A percentile compares a stretch with the other conserved stretches of the same genome.
Conservation (phyloP, 1,140 invertebrate species). For the Drosophila asahinai region DNA sequence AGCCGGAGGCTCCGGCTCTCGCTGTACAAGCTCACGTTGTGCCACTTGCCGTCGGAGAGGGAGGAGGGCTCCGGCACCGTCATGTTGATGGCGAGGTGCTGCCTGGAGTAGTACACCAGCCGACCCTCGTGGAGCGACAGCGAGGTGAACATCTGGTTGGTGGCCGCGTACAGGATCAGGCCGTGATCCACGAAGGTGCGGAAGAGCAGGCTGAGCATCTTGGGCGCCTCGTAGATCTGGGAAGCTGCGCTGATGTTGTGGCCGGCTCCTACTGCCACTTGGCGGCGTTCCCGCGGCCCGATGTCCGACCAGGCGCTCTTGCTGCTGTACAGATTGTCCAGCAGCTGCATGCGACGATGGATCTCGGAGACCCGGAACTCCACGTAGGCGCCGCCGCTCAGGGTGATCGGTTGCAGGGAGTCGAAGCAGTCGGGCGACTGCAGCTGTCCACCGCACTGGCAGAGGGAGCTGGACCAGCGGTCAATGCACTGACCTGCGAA, state of each 20-base stretch:
- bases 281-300: conserved; percentile 26
- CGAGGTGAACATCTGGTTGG: conserved; percentile 94
- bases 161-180: conserved; percentile 92
- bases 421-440: conserved; percentile 92
- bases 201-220: conserved; percentile 93
- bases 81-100: conserved; percentile 93
- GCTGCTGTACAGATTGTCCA: conserved; percentile 91
- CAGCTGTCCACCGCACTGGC: conserved; percentile 89
- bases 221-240: conserved; percentile 86
- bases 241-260: conserved; percentile 61
- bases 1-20: conserved; percentile 90
- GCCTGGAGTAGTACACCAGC: conserved; percentile 91
- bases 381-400: conserved; percentile 91
- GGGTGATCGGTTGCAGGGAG: conserved; percentile 92
- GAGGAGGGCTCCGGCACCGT: conserved; percentile 87
- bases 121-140: conserved; percentile 91
- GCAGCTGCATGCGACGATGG: conserved; percentile 93
- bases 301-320: conserved; percentile 88
- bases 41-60: conserved; percentile 93
- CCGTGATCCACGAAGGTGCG: conserved; percentile 91
- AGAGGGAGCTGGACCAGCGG: conserved; percentile 91
- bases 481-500: conserved; percentile 91
- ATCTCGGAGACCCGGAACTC: conserved; percentile 93
- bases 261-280: conserved; percentile 24
- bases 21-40: conserved; percentile 91